A percentile compares a stretch with the other conserved stretches of the same genome.
Conservation (phyloP, 2,113 vertebrate species). For the Malaclemys terrapin region DNA sequence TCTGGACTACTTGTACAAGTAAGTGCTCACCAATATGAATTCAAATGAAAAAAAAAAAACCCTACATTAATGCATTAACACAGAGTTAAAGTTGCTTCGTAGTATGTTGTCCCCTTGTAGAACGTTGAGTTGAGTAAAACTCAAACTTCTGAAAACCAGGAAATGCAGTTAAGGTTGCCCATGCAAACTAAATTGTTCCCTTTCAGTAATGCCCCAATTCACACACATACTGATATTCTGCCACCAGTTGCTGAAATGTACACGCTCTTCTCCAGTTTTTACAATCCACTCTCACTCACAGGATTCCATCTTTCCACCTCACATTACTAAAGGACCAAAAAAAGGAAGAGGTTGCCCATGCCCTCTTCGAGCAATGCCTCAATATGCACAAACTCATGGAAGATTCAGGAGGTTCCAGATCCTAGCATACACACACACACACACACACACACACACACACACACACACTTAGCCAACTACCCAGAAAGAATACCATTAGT, state of each 20-base stretch:
- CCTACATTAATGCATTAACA: neutral
- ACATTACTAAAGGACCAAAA: neutral
- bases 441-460: neutral
- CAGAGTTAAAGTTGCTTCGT: neutral
- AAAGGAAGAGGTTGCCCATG: neutral
- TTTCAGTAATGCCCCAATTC: neutral
- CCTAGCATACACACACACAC: neutral
- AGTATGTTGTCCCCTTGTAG: neutral
- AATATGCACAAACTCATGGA: neutral
- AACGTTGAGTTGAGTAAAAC: neutral
- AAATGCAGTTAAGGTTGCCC: neutral
- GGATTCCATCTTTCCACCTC: neutral
- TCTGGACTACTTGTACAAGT: neutral
- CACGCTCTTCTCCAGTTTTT: neutral
- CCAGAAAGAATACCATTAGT: neutral
- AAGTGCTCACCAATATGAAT: neutral
- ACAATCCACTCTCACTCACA: neutral
- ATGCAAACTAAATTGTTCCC: neutral
- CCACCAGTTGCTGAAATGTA: neutral
- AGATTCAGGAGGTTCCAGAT: neutral
- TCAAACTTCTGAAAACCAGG: neutral
- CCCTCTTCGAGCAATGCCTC: neutral
- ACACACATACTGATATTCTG: neutral
- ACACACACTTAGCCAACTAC: neutral
- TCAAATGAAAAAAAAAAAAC: neutral